Evolutionary conservation across 2,888 invertebrate genomes (phyloP).

Genomic region (Scaptomyza caliginosa): DNA sequence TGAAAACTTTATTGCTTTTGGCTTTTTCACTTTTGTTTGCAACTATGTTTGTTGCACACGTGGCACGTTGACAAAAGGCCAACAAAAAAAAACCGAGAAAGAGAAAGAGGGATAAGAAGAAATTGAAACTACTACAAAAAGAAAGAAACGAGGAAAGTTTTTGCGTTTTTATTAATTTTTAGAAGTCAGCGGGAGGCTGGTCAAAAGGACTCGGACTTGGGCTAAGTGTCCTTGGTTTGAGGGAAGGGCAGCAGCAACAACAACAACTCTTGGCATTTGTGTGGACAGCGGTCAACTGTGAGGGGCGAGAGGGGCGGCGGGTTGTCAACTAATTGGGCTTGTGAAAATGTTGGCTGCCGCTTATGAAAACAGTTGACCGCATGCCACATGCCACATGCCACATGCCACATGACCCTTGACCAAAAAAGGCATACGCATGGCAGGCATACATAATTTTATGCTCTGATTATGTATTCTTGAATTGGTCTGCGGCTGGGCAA

Average conservation of each 20-base stretch:
- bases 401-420: constrained; percentile 77
- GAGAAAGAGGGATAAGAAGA: constrained; percentile 1
- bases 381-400: constrained; percentile 65
- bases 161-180: constrained; percentile 75
- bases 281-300: constrained; percentile 61
- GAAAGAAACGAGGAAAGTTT: constrained; percentile 53
- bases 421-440: constrained; percentile 44
- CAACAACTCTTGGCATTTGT: constrained; percentile 64
- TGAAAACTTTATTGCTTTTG: constrained; percentile 77
- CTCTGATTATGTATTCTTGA: constrained; percentile 28
- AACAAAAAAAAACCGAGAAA: constrained; percentile 25
- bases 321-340: constrained; percentile 73
- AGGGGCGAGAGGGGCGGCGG: neutral
- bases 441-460: constrained; percentile 21
- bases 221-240: constrained; percentile 9
- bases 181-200: constrained; percentile 48
- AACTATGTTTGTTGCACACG: constrained; percentile 70
- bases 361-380: constrained; percentile 74
- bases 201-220: constrained; percentile 20
- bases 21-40: constrained; percentile 79
- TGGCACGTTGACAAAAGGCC: constrained; percentile 72
- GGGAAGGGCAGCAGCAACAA: constrained; percentile 6
- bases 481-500: neutral
- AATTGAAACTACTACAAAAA: constrained; percentile 17
- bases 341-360: constrained; percentile 78